Evolutionary conservation across 2,888 invertebrate genomes (phyloP), one percentile per base, ranked within the genome.

Genomic region (Diarsia dahlii): DNA sequence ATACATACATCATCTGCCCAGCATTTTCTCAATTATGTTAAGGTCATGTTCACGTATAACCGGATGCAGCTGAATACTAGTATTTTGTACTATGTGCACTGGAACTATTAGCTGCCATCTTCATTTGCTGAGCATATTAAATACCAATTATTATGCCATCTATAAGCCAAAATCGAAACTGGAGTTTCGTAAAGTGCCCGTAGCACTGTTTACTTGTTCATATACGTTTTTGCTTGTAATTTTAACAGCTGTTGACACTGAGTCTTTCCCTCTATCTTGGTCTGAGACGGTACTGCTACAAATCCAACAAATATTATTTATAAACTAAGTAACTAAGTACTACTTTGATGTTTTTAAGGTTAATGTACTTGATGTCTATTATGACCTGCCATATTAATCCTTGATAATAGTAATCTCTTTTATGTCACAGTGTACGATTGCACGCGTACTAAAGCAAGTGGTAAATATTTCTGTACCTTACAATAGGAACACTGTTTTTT

Each of bases 351-450:
- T 76, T 58, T 60, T 50, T 34, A 70, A 23, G 12, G 2, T n/a
- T 20, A 23, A 52, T 23, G 23, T 62, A 80, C 45, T 73, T 39
- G 34, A 73, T 80, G 81, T 80, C 73, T 72, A 28, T 81, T 28
- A 50, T 20, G 63, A 39, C 20, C n/a, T 3, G 46, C 34, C 34
- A 34, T 45, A 23, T 28, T 62, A 13, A 34, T 28, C 18, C 12
- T 18, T 20, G 20, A 34, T 45, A n/a, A 39, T 20, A 39, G n/a
- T n/a, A 62, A 39, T 62, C 62, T 39, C 39, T 62, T 62, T 58
- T 28, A 45, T 39, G 39, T 0, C 2, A 12, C 3, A 39, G 12
- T n/a, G 15, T 62, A 63, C 13, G 12, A 20, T 34, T 28, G 15
- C 23, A 28, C 18, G 58, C 60, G 8, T 60, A 60, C 28, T 23